Percentiles rank a stretch among this genome's conserved stretches.
These are phyloP conservation scores for Liasis olivaceus DNA, from an alignment of 2,797 vertebrate genomes.

Conservation along the genomic window DNA sequence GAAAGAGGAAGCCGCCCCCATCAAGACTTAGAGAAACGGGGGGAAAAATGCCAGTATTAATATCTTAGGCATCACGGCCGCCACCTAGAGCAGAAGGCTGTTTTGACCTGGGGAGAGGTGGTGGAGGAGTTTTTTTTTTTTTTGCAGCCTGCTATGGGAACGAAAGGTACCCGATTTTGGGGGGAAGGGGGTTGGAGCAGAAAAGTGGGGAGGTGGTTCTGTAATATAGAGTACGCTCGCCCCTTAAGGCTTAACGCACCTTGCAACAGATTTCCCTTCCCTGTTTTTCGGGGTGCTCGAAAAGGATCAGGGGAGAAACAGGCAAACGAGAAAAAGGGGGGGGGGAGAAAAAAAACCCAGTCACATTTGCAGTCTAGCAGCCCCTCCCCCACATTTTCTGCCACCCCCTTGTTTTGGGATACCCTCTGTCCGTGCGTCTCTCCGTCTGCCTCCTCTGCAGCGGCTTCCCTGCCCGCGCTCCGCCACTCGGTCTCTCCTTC, in stretches of 20 bases:
- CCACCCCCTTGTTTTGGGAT: not conserved
- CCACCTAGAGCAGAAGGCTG: not conserved
- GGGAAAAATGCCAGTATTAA: not conserved
- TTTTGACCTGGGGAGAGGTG: not conserved
- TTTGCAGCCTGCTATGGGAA: not conserved
- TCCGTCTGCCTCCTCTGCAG: not conserved
- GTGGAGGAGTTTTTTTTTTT: not conserved
- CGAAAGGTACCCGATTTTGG: not conserved
- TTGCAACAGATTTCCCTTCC: not conserved
- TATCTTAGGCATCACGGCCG: too few relatives aligned
- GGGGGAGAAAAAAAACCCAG: not conserved
- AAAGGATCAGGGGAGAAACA: not conserved
- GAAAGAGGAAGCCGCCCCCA: not conserved
- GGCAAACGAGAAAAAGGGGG: not conserved
- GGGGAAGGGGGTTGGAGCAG: too few relatives aligned
- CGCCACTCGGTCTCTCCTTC: slow-evolving; percentile 4
- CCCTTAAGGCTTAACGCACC: not conserved
- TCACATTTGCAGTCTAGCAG: not conserved
- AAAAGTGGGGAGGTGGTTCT: not conserved
- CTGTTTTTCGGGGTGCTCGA: not conserved
- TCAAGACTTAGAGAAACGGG: not conserved
- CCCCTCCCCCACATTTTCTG: not conserved
- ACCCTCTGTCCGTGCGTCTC: slow-evolving; percentile 19
- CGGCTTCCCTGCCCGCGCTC: not conserved
- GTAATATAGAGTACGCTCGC: not conserved